Evolutionary conservation across 2,888 invertebrate genomes (phyloP).

Genomic region (Phorcus lineatus): DNA sequence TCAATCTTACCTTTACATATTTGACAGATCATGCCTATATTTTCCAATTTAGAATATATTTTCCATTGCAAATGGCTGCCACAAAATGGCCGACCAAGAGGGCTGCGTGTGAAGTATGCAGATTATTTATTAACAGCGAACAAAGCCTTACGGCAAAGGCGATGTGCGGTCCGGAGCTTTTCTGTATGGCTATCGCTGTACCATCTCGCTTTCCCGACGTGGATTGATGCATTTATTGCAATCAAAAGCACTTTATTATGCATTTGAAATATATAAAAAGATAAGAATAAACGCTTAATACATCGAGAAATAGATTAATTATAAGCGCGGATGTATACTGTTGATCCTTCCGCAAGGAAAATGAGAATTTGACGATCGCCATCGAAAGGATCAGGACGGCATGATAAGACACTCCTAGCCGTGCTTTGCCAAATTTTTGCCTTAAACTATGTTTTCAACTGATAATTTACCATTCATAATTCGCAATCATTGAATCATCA

Average conservation of each 20-base stretch:
- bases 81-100: conserved; percentile 48
- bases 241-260: background rate
- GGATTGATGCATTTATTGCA: conserved; percentile 9
- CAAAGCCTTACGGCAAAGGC: conserved; percentile 40
- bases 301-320: background rate
- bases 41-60: conserved; percentile 38
- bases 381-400: background rate
- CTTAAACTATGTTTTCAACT: background rate
- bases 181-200: background rate
- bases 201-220: conserved; percentile 5
- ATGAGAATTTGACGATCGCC: conserved; percentile 37
- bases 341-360: conserved; percentile 55
- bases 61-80: conserved; percentile 43
- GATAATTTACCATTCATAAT: conserved; percentile 2
- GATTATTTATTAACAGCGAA: conserved; percentile 45
- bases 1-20: conserved; percentile 38
- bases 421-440: conserved; percentile 9
- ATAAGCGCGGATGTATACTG: conserved; percentile 49
- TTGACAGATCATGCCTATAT: conserved; percentile 36
- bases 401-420: conserved; percentile 23
- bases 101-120: conserved; percentile 46
- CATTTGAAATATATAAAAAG: background rate
- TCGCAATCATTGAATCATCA: background rate
- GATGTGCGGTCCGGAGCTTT: conserved; percentile 41
- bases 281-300: conserved; percentile 24